Percentiles rank a stretch among this genome's conserved stretches.
These are phyloP conservation scores for Gobio gobio DNA, from an alignment of 2,113 vertebrate genomes.

Conservation along the genomic window DNA sequence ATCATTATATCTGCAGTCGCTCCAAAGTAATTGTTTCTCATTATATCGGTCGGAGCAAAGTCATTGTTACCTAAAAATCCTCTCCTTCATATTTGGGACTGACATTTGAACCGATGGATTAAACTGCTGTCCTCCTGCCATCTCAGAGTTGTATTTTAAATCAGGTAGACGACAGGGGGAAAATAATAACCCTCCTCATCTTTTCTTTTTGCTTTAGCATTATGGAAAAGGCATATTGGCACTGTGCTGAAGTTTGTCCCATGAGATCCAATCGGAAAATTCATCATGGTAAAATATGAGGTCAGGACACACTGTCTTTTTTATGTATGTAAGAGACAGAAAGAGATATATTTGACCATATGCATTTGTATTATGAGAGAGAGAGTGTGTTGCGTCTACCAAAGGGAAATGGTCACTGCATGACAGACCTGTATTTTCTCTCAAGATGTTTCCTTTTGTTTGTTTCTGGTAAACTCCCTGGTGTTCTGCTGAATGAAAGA, in stretches of 20 bases:
- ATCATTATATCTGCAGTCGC: background rate
- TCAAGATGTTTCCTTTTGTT: conserved; percentile 75
- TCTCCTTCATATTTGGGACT: background rate
- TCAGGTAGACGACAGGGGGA: conserved; percentile 9
- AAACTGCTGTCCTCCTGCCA: background rate
- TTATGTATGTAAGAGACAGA: background rate
- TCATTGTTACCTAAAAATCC: background rate
- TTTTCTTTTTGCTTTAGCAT: conserved; percentile 47
- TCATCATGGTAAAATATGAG: conserved; percentile 42
- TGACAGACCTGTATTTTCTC: conserved; percentile 64
- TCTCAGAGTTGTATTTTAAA: conserved; percentile 34
- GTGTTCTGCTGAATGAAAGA: conserved; percentile 41
- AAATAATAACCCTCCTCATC: conserved; percentile 48
- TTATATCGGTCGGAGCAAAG: background rate
- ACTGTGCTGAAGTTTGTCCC: conserved; percentile 24
- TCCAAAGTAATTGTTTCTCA: background rate
- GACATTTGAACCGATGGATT: conserved; percentile 17
- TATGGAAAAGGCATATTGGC: conserved; percentile 55
- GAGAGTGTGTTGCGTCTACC: conserved; percentile 35
- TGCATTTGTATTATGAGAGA: conserved; percentile 14
- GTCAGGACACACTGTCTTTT: conserved; percentile 7
- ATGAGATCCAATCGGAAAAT: conserved; percentile 57
- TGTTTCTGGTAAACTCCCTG: conserved; percentile 55
- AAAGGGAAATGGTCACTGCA: conserved; percentile 60
- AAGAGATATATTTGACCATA: background rate